Conservation (phyloP, 2,113 vertebrate genomes). For the Clarias gariepinus region DNA sequence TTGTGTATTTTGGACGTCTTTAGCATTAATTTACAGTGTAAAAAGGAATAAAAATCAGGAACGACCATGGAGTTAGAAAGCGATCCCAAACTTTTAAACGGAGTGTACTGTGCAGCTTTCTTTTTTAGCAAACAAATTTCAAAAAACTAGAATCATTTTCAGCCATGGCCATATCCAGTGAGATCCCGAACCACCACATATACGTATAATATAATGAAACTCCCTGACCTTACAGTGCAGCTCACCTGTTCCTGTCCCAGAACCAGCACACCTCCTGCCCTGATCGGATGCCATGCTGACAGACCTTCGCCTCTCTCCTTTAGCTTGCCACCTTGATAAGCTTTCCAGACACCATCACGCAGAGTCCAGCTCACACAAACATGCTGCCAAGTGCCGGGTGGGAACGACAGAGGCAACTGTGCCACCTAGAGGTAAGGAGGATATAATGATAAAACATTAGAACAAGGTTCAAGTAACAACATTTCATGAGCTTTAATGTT, state of each 20-base stretch:
- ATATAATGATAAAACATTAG: background rate
- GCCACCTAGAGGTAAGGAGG: slow-evolving; percentile 76
- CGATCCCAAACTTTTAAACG: too few relatives aligned
- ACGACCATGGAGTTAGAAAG: too few relatives aligned
- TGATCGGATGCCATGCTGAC: slow-evolving; percentile 94
- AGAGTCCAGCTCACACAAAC: slow-evolving; percentile 93
- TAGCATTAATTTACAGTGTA: too few relatives aligned
- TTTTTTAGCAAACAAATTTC: too few relatives aligned
- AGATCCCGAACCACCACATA: background rate
- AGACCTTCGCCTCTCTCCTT: slow-evolving; percentile 85
- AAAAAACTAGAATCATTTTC: background rate
- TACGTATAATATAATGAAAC: background rate
- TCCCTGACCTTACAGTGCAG: background rate
- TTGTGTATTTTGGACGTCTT: too few relatives aligned
- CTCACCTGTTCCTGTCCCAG: slow-evolving; percentile 95
- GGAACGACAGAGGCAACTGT: slow-evolving; percentile 86
- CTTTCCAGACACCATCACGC: slow-evolving; percentile 90
- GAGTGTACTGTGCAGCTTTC: too few relatives aligned
- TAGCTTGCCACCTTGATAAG: slow-evolving; percentile 84
- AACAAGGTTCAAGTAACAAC: background rate
- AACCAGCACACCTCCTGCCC: slow-evolving; percentile 88
- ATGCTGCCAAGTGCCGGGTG: slow-evolving; percentile 88
- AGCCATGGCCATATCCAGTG: background rate
- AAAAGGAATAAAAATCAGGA: too few relatives aligned
- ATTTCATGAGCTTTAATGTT: background rate